These are phyloP conservation scores for Baryphthengus martii DNA, from an alignment of 2,113 vertebrate genomes.

Conservation along the genomic window DNA sequence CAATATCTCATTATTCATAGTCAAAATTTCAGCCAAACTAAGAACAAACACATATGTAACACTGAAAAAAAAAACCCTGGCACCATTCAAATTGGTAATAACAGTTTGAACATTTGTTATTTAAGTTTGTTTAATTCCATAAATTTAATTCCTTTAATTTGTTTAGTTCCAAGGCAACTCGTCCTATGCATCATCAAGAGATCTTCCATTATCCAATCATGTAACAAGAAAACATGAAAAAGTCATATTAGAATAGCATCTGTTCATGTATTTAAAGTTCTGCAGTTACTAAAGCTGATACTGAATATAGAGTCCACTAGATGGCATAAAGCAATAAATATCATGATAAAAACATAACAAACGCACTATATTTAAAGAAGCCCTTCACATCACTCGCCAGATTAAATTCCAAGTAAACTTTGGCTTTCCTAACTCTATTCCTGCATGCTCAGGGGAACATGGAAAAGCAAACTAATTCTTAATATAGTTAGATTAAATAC, in stretches of 20 bases:
- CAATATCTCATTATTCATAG: slow-evolving; percentile 63
- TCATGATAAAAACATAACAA: not conserved
- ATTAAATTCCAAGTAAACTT: not conserved
- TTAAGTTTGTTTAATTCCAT: slow-evolving; percentile 71
- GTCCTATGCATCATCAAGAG: slow-evolving; percentile 45
- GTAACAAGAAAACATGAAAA: slow-evolving; percentile 52
- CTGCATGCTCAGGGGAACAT: not conserved
- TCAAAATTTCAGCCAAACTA: slow-evolving; percentile 68
- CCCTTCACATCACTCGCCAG: not conserved
- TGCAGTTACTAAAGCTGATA: not conserved
- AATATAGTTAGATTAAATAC: not conserved
- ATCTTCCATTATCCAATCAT: slow-evolving; percentile 33
- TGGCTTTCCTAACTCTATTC: not conserved
- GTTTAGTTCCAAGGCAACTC: slow-evolving; percentile 24
- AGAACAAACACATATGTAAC: slow-evolving; percentile 68
- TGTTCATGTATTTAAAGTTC: slow-evolving; percentile 5
- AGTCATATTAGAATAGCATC: slow-evolving; percentile 34
- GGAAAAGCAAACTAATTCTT: not conserved
- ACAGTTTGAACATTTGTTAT: slow-evolving; percentile 73
- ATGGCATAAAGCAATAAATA: slow-evolving; percentile 61
- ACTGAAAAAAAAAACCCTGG: slow-evolving; percentile 52
- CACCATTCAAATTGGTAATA: slow-evolving; percentile 70
- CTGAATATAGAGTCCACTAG: slow-evolving; percentile 33
- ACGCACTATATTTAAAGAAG: not conserved
- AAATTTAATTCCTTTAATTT: no score